Evolutionary conservation across 2,113 vertebrate species (phyloP).

Genomic region (Narcine bancroftii): DNA sequence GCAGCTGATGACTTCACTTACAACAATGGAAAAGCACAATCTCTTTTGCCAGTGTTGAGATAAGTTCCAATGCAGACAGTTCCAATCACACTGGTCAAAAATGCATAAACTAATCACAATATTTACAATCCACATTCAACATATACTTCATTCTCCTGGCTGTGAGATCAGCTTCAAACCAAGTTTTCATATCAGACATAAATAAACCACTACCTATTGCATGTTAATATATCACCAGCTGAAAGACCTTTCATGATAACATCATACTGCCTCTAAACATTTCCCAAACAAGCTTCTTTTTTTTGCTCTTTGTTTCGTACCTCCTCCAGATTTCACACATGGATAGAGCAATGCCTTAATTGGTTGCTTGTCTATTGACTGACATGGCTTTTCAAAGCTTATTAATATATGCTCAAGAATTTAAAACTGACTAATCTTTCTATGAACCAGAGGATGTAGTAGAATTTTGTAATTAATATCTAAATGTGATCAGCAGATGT

Average conservation of each 20-base stretch:
- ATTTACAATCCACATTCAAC: neutral
- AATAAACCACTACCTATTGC: neutral
- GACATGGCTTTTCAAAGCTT: conserved; percentile 12
- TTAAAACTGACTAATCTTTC: neutral
- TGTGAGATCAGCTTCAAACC: neutral
- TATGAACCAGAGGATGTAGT: conserved; percentile 21
- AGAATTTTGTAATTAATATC: conserved; percentile 28
- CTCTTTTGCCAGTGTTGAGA: neutral
- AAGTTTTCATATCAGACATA: neutral
- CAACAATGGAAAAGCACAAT: neutral
- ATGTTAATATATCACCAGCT: neutral
- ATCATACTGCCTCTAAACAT: neutral
- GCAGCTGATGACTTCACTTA: neutral
- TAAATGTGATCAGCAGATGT: neutral
- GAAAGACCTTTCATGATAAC: neutral
- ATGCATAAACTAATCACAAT: neutral
- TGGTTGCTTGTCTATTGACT: neutral
- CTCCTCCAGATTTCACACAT: neutral
- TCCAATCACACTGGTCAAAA: neutral
- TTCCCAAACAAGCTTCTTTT: neutral
- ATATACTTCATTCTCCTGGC: neutral
- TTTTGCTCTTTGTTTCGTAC: neutral
- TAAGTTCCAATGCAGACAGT: neutral
- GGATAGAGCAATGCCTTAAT: neutral
- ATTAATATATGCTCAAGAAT: conserved; percentile 13